Base-by-base conservation (phyloP, 2,888 invertebrate genomes). In the Therioaphis trifolii region DNA sequence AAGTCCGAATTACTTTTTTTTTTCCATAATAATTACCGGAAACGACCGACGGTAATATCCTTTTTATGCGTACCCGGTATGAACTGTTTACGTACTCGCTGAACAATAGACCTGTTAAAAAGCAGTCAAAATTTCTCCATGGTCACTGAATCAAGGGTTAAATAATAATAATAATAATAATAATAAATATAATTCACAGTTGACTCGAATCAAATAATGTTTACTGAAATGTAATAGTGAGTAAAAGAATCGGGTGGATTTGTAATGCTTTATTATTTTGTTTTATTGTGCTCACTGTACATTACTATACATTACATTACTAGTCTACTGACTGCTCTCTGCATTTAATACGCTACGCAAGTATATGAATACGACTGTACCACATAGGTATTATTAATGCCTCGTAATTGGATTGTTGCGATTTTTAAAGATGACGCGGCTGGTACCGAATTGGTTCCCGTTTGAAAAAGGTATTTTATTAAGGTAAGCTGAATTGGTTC, bases 41-140 rank as follows among this genome's bases (percentile, higher is more conserved):
- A 82, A 74, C 63, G 52, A 66, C 82, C 82, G 82, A 74, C 66
- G 82, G 82, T 82, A 82, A 82, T 82, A 82, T 82, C 82, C 82
- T 82, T 82, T 82, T 74, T 82, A 74, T 40, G 74, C 18, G 80
- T 82, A 66, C 71, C 61, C 46, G 52, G 58, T 71, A 58, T 27
- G 27, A 29, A 46, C 58, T 58, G 61, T 61, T 29, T 40, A 27
- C 18, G 43, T 43, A 49, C 82, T n/a, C 35, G 63, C 40, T 72
- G 82, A 82, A 82, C 82, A 82, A 82, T 82, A 74, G 72, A 82
- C 74, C 74, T 63, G 72, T 80, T 80, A 40, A 72, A 78, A 52
- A 63, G 82, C 74, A 82, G 72, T 82, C 61, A 40, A 74, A n/a
- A 74, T 82, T 72, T 74, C 72, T 74, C 82, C 72, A 82, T 82